Base-by-base conservation (phyloP, 2,888 invertebrate genomes). In the Dicyrtomina minuta region DNA sequence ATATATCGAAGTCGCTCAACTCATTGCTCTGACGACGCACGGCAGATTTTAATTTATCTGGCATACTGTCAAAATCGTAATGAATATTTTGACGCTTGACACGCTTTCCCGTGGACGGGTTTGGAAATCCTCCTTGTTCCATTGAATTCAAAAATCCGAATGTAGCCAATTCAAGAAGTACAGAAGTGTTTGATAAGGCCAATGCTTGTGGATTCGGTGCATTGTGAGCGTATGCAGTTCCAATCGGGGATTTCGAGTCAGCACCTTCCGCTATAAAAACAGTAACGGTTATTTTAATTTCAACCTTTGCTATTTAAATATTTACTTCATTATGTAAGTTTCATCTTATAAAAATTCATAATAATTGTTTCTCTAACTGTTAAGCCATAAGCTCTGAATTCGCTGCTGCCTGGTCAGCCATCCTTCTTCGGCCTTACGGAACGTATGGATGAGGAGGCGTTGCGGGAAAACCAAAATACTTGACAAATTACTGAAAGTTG, bases 211-310 rank as follows among this genome's bases (percentile, higher is more conserved):
- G 87, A 81, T 91, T 94, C 26, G 94, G 93, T 80, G 93, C 93
- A 68, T 92, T 92, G 83, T 94, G 93, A 0, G 93, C 92, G 0
- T 93, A 93, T 0, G 93, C 93, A 0, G 90, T 92, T 2, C 94
- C 93, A 15, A 89, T 88, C 0, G 93, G 89, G 0, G 93, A 92
- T 79, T 90, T 91, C 0, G 93, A 91, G 80, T 93, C 93, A 0
- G 91, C 90, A 77, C 90, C 90, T 73, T 90, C 89, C 80, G 87
- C 91, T 90, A 77, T 10, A n/a, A n/a, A 81, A 17, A 17, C 20
- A 10, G 33, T 51, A 49, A 3, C 3, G 13, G 46, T 46, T 3
- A 46, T 46, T 17, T 3, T 46, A 17, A 17, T 46, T 3, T 46
- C 46, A 6, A 43, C 43, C n/a, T n/a, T n/a, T n/a, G n/a, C n/a